phyloP scores from a whole-genome alignment of 2,888 invertebrate species.

The Myopa testacea region DNA sequence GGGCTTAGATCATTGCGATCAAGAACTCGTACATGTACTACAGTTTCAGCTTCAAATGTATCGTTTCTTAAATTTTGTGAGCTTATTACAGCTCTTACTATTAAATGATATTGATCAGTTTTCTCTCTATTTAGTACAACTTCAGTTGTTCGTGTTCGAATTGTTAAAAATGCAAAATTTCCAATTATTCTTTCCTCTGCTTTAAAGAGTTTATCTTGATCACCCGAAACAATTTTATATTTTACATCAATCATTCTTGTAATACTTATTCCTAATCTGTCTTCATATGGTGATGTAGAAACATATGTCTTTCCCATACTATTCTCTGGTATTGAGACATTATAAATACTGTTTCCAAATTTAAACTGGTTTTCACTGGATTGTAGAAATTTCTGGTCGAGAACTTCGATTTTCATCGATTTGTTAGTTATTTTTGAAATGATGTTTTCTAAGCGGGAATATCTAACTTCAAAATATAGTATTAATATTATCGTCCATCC shows the following conservation, averaged over 20 bases:
- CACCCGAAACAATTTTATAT: conserved; percentile 89
- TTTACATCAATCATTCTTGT: conserved; percentile 74
- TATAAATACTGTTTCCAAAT: conserved; percentile 82
- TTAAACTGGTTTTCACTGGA: conserved; percentile 68
- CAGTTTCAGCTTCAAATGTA: conserved; percentile 76
- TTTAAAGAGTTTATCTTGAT: conserved; percentile 91
- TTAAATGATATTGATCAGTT: conserved; percentile 83
- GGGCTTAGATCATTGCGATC: conserved; percentile 95
- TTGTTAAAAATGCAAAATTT: conserved; percentile 92
- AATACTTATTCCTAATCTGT: conserved; percentile 83
- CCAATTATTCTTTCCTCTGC: conserved; percentile 90
- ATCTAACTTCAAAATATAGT: conserved; percentile 13
- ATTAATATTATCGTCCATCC: conserved; percentile 25
- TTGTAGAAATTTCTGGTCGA: conserved; percentile 38
- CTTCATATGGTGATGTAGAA: conserved; percentile 76
- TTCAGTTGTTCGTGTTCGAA: conserved; percentile 88
- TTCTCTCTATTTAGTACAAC: conserved; percentile 95
- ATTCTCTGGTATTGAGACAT: conserved; percentile 93
- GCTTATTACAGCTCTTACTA: conserved; percentile 77
- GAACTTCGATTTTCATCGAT: neutral
- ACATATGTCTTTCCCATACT: conserved; percentile 90
- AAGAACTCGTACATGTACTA: conserved; percentile 78
- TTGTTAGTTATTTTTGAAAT: conserved; percentile 36
- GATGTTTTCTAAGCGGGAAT: conserved; percentile 29
- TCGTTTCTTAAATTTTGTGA: conserved; percentile 42